A percentile compares a stretch with the other conserved stretches of the same genome.
These are phyloP conservation scores for Crotalus horridus DNA, from an alignment of 2,113 vertebrate species.

Conservation along the genomic window DNA sequence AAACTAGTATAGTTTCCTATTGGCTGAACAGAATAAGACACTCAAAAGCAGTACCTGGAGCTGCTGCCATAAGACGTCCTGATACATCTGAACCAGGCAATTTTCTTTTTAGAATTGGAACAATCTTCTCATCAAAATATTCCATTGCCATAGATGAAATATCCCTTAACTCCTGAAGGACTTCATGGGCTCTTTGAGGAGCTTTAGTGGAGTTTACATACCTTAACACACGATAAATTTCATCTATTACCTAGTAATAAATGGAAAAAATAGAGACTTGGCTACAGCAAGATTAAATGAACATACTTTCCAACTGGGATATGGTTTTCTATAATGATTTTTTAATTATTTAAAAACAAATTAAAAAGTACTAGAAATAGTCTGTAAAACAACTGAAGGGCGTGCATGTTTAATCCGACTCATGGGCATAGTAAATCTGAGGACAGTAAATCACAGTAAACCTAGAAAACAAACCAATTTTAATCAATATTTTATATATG, in stretches of 20 bases:
- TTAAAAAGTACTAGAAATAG: not conserved
- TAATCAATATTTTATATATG: not conserved
- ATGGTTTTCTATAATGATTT: not conserved
- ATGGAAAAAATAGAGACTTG: slow-evolving; percentile 54
- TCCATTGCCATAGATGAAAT: slow-evolving; percentile 99
- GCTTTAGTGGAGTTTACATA: slow-evolving; percentile 97
- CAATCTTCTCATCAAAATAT: slow-evolving; percentile 99
- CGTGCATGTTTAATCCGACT: not conserved
- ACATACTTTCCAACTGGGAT: not conserved
- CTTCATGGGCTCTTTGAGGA: slow-evolving; percentile 97
- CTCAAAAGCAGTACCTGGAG: slow-evolving; percentile 80
- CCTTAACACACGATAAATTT: slow-evolving; percentile 95
- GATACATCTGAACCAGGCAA: slow-evolving; percentile 94
- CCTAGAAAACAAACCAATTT: not conserved
- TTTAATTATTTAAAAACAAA: not conserved
- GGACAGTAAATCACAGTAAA: not conserved
- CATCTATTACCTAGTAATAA: slow-evolving; percentile 91
- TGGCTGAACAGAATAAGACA: not conserved
- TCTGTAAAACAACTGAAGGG: not conserved
- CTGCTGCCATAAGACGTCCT: slow-evolving; percentile 91
- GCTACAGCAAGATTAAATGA: slow-evolving; percentile 20
- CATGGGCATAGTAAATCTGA: not conserved
- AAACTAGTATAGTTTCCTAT: slow-evolving; percentile 19
- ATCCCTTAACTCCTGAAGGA: slow-evolving; percentile 94
- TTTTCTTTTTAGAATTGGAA: slow-evolving; percentile 96